phyloP scores from a whole-genome alignment of 2,113 vertebrate genomes.

The Corythaixoides concolor region DNA sequence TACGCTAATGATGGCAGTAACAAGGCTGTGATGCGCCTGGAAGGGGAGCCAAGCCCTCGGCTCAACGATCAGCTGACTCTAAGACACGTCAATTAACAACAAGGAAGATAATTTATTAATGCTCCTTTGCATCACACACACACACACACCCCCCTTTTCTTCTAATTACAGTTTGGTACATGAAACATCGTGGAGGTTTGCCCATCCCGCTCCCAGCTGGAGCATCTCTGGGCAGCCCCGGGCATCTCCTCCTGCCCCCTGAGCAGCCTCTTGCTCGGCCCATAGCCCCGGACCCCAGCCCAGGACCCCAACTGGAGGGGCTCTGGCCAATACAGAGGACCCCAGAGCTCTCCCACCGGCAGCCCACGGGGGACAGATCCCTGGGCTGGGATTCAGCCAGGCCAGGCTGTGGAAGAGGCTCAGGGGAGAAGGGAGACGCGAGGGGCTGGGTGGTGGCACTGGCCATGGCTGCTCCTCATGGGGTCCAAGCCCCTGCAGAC shows the following conservation, averaged over 20 bases:
- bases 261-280: fast-evolving
- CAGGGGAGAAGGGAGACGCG: background rate
- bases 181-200: background rate
- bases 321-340: background rate
- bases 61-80: conserved; percentile 5
- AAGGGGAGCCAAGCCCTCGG: conserved; percentile 21
- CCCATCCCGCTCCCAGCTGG: background rate
- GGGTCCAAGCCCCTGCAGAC: background rate
- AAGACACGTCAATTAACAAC: conserved; percentile 64
- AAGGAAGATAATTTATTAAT: conserved; percentile 65
- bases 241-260: background rate
- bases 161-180: conserved; percentile 57
- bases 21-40: conserved; percentile 30
- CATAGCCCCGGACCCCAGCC: background rate
- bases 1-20: conserved; percentile 56
- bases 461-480: background rate
- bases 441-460: background rate
- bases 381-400: background rate
- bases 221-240: background rate
- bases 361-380: fast-evolving
- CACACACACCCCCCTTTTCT: conserved; percentile 8
- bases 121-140: too few relatives aligned
- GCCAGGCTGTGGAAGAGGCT: background rate
- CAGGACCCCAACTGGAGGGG: background rate
- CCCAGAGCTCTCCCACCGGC: background rate